These are phyloP conservation scores for Tragelaphus scriptus DNA, from an alignment of 2,113 vertebrate genomes.

Conservation along the genomic window DNA sequence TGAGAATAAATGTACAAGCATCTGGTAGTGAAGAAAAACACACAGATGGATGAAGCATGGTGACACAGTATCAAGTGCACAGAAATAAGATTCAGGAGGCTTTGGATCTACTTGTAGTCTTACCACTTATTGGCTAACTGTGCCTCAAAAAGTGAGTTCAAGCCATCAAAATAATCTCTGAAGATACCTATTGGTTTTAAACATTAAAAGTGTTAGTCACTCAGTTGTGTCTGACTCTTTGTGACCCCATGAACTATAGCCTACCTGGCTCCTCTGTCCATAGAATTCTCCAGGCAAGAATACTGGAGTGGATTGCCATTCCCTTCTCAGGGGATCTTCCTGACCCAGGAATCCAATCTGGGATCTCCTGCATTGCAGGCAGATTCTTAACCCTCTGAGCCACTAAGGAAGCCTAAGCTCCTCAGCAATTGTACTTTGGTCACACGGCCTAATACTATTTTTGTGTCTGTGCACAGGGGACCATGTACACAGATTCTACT, in stretches of 20 bases:
- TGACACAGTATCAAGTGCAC: not conserved
- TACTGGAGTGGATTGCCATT: not conserved
- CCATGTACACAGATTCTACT: not conserved
- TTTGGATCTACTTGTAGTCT: not conserved
- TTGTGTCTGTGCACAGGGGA: not conserved
- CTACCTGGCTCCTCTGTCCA: not conserved
- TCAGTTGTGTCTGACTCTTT: not conserved
- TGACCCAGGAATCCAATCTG: not conserved
- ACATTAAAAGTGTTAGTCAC: not conserved
- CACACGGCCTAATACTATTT: not conserved
- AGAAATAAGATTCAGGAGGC: not conserved
- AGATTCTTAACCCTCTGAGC: not conserved
- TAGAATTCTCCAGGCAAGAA: not conserved
- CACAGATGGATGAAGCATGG: not conserved
- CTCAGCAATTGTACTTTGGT: not conserved
- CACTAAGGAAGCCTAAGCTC: not conserved
- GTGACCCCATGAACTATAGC: not conserved
- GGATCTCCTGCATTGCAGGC: not conserved
- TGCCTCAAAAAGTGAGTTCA: not conserved
- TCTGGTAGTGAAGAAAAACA: not conserved
- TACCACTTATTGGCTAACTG: not conserved
- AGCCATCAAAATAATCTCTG: not conserved
- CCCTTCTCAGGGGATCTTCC: not conserved
- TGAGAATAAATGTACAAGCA: not conserved
- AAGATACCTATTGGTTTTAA: not conserved